A percentile compares a stretch with the other conserved stretches of the same genome.
Conservation (phyloP, 2,888 invertebrate species). For the Pseudococcus jackbeardsleyi region DNA sequence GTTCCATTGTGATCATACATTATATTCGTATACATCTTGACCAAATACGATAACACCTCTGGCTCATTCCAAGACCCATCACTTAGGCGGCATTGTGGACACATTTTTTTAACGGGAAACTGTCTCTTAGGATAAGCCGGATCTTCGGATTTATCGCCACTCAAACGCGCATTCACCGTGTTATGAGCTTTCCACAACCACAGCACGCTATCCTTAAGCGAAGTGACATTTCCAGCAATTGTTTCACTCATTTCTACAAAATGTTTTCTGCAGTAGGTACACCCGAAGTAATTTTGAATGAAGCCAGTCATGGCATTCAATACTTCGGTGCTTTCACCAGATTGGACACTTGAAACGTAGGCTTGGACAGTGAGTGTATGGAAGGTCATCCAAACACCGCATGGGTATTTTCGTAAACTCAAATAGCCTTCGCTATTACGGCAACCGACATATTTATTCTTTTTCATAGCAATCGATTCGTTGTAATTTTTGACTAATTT, state of each 20-base stretch:
- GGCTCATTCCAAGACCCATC: conserved; percentile 76
- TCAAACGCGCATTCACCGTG: conserved; percentile 88
- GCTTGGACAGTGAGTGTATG: conserved; percentile 85
- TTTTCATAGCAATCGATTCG: background rate
- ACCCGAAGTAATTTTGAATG: conserved; percentile 93
- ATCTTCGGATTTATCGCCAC: conserved; percentile 91
- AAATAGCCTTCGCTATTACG: conserved; percentile 79
- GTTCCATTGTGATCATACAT: too few relatives aligned
- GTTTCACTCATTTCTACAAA: conserved; percentile 88
- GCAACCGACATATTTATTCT: conserved; percentile 81
- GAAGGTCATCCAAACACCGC: conserved; percentile 95
- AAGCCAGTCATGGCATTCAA: conserved; percentile 88
- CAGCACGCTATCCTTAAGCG: conserved; percentile 82
- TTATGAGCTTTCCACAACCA: conserved; percentile 98
- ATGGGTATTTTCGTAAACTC: conserved; percentile 86
- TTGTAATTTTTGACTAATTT: background rate
- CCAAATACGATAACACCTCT: conserved; percentile 77
- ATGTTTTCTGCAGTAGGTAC: conserved; percentile 89
- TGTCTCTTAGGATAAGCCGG: conserved; percentile 89
- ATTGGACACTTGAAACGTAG: conserved; percentile 70
- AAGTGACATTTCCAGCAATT: conserved; percentile 78
- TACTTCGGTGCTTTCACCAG: conserved; percentile 70
- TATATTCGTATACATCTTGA: conserved; percentile 72
- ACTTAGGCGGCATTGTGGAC: conserved; percentile 77
- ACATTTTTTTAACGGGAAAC: conserved; percentile 81